Evolutionary conservation across 2,888 invertebrate species (phyloP), one percentile per base, ranked within the genome.

Genomic region (Callosobruchus maculatus): DNA sequence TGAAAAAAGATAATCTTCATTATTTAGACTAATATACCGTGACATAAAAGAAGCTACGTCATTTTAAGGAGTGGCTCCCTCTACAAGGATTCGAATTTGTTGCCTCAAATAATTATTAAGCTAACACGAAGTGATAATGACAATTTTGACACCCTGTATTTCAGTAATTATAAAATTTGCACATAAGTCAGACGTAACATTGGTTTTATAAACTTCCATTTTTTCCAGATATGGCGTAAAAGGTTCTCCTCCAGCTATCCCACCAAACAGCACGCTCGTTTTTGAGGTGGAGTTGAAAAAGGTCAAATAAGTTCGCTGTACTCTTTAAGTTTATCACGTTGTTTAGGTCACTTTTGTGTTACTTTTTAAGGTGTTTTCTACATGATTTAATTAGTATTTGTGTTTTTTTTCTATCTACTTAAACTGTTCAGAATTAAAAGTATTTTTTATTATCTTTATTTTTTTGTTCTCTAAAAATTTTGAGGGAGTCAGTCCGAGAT

Each of bases 251-350:
- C 95, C 95, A 82, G 92, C 92, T 0, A 97, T 98, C 86, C 97
- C 97, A 76, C 92, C 95, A 68, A 96, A 97, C 86, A 92, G 95
- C 70, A 94, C 94, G 18, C 89, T 98, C 79, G 90, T 95, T 18
- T 98, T 97, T 86, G 97, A 97, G 81, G 94, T 98, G 68, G 97
- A 97, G 88, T 88, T 98, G 74, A 95, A 94, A 86, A 92, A 92
- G 85, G 92, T 96, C 78, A 91, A 91, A 85, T 94, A 89, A 88
- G 68, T 31, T 73, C 13, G 18, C 13, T 18, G 13, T 49, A 13
- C 49, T 49, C 9, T 49, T n/a, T 49, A 49, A 13, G 18, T 49
- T 49, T 13, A 13, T 49, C 49, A 49, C 49, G 13, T 49, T 49
- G 13, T 49, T 49, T 49, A 49, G 13, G 49, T 49, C 9, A 13